Evolutionary conservation across 2,113 vertebrate species (phyloP).

Genomic region (Eulemur rufifrons): DNA sequence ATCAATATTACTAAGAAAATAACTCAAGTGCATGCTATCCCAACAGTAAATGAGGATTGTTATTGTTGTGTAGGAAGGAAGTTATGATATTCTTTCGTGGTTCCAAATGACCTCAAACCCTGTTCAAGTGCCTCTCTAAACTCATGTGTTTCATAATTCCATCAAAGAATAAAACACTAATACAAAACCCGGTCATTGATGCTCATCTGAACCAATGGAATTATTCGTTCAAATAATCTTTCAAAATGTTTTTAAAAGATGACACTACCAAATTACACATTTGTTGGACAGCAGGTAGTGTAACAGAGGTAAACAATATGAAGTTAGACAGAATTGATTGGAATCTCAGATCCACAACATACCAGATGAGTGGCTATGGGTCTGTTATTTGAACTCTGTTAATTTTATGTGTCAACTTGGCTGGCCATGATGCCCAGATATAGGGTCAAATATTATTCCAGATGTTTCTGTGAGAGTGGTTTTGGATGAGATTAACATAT

Average conservation of each 20-base stretch:
- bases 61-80: background rate
- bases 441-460: background rate
- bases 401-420: background rate
- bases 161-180: background rate
- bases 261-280: background rate
- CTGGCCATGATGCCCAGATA: background rate
- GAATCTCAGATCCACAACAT: background rate
- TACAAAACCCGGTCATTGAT: background rate
- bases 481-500: background rate
- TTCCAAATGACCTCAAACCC: background rate
- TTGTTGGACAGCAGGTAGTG: background rate
- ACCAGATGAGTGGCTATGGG: background rate
- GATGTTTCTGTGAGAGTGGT: background rate
- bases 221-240: slow-evolving; percentile 22
- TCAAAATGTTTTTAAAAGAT: background rate
- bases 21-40: background rate
- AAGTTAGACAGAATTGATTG: background rate
- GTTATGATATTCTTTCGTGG: background rate
- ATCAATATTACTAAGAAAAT: background rate
- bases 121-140: background rate
- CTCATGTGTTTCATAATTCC: background rate
- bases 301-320: background rate
- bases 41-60: background rate
- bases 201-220: background rate
- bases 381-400: background rate